Evolutionary conservation across 1,140 invertebrate genomes (phyloP).

Genomic region (Drosophila tristis): DNA sequence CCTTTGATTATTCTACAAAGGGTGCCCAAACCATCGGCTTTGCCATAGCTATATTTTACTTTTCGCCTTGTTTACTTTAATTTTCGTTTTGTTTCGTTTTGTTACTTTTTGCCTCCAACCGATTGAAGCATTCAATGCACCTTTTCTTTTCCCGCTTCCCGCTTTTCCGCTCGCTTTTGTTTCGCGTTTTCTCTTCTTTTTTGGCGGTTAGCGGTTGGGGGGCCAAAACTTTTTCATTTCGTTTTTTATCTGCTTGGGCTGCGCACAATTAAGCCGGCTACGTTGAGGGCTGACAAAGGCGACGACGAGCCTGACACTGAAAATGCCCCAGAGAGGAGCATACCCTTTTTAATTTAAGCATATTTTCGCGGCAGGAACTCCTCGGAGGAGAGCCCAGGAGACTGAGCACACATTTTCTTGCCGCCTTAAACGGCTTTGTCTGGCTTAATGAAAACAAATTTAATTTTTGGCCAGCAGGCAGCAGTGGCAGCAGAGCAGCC

Average conservation of each 20-base stretch:
- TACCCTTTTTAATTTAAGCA: constrained; percentile 76
- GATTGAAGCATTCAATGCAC: constrained; percentile 67
- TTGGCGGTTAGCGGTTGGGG: constrained; percentile 23
- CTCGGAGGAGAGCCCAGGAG: background rate
- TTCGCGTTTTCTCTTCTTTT: constrained; percentile 20
- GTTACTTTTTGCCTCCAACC: constrained; percentile 33
- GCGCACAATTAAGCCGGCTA: constrained; percentile 73
- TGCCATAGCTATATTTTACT: no score
- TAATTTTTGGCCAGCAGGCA: constrained; percentile 60
- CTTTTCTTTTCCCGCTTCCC: constrained; percentile 9
- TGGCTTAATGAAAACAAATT: constrained; percentile 78
- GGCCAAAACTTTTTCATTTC: constrained; percentile 76
- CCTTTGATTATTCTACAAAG: no score
- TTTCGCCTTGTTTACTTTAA: constrained; percentile 57
- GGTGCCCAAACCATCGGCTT: no score
- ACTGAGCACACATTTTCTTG: constrained; percentile 47
- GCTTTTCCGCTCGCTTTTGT: constrained; percentile 38
- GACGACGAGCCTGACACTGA: constrained; percentile 32
- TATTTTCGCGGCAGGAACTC: constrained; percentile 46
- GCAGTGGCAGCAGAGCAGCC: constrained; percentile 17
- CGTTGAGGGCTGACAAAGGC: constrained; percentile 31
- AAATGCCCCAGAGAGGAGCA: constrained; percentile 38
- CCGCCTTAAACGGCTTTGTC: constrained; percentile 66
- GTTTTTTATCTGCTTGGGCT: constrained; percentile 72
- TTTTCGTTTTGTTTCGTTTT: constrained; percentile 60